Evolutionary conservation across 2,797 vertebrate genomes (phyloP).

Genomic region (Rhabdomys pumilio): DNA sequence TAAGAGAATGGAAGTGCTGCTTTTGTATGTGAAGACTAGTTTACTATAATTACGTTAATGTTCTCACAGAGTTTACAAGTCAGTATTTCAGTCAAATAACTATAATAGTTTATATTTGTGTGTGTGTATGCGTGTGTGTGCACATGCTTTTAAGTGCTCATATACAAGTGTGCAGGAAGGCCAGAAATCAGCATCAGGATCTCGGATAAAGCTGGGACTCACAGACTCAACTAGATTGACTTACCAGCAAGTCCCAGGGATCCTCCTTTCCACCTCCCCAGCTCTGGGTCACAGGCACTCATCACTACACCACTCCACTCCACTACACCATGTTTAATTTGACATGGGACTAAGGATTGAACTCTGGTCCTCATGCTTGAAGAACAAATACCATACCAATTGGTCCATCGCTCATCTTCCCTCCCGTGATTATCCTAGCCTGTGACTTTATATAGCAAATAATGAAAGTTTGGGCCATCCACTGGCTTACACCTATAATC

Average conservation of each 20-base stretch:
- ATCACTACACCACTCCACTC: not conserved
- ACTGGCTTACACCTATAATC: not conserved
- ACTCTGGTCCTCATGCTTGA: not conserved
- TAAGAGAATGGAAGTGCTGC: not conserved
- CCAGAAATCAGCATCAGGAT: not conserved
- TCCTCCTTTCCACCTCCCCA: not conserved
- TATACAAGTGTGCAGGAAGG: not conserved
- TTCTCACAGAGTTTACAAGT: conserved; percentile 23
- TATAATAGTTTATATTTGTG: not conserved
- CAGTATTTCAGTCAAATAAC: conserved; percentile 8
- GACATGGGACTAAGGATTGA: no score
- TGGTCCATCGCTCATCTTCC: not conserved
- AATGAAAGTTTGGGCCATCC: not conserved
- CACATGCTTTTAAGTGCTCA: not conserved
- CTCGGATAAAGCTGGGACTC: not conserved
- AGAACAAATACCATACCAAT: not conserved
- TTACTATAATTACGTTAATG: conserved; percentile 51
- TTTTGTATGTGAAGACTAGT: not conserved
- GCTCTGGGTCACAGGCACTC: not conserved
- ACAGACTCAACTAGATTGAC: not conserved
- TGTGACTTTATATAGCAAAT: conserved; percentile 26
- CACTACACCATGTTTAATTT: not conserved
- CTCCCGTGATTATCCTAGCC: not conserved
- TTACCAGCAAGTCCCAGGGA: no score
- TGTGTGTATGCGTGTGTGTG: not conserved